These are phyloP conservation scores for Mionectes olivaceus DNA, from an alignment of 2,797 vertebrate species.

Conservation along the genomic window DNA sequence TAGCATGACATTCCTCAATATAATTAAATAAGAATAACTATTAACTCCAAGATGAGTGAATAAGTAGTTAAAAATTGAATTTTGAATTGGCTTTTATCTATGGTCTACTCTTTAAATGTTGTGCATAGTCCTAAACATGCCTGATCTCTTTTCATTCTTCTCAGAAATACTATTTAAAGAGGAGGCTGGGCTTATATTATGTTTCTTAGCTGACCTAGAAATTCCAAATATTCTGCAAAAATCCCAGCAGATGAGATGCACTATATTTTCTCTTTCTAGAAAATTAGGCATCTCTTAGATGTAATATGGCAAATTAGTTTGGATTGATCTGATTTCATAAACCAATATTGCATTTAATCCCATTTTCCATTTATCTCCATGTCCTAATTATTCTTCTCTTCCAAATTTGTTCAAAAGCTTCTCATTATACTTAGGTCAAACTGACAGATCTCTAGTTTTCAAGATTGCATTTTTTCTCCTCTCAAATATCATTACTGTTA, in stretches of 20 bases:
- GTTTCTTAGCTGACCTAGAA: background rate
- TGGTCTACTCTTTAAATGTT: background rate
- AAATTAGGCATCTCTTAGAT: background rate
- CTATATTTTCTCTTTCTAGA: background rate
- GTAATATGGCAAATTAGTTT: constrained; percentile 10
- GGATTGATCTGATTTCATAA: constrained; percentile 6
- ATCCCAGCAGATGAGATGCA: background rate
- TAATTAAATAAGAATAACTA: background rate
- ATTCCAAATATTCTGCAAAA: background rate
- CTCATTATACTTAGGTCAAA: constrained; percentile 9
- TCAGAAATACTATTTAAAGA: background rate
- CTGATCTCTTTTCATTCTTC: background rate
- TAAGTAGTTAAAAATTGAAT: background rate
- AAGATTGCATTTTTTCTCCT: background rate
- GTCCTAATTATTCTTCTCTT: constrained; percentile 15
- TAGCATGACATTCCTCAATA: background rate
- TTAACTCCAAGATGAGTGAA: background rate
- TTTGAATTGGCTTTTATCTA: background rate
- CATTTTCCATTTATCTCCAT: background rate
- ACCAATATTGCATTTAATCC: background rate
- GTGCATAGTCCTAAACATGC: background rate
- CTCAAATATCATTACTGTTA: background rate
- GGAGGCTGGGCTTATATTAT: background rate
- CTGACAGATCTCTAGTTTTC: background rate
- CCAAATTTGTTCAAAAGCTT: background rate